Conservation (phyloP, 2,888 invertebrate genomes). For the Gryllus longicercus region DNA sequence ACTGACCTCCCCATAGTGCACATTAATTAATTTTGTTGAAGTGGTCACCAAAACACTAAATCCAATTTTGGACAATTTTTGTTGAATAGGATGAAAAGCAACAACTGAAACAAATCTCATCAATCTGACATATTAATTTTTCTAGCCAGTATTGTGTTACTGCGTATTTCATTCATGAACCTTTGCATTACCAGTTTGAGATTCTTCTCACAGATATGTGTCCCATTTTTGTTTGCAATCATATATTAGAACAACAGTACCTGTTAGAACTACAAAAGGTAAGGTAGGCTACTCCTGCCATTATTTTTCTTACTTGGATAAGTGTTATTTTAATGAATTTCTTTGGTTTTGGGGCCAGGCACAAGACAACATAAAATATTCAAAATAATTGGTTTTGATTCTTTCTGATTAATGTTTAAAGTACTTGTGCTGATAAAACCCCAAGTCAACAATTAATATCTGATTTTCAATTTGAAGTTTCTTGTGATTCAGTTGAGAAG, state of each 20-base stretch:
- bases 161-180: not conserved
- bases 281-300: conserved; percentile 11
- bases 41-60: not conserved
- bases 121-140: too few species aligned
- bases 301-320: not conserved
- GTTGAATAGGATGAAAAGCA: too few species aligned
- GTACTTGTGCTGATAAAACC: not conserved
- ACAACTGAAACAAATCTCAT: too few species aligned
- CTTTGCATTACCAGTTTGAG: not conserved
- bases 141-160: not conserved
- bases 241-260: not conserved
- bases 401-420: not conserved
- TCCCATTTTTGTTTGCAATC: not conserved
- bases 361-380: not conserved
- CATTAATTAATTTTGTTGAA: not conserved
- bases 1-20: too few species aligned
- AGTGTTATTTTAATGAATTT: not conserved
- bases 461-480: not conserved
- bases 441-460: not conserved
- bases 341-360: not conserved
- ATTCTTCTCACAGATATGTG: not conserved
- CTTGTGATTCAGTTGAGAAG: not conserved
- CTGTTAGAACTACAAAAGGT: conserved; percentile 8
- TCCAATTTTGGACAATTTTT: too few species aligned
- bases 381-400: not conserved